Evolutionary conservation across 1,140 invertebrate species (phyloP), one percentile per base, ranked within the genome.

Genomic region (Aphelinus certus): DNA sequence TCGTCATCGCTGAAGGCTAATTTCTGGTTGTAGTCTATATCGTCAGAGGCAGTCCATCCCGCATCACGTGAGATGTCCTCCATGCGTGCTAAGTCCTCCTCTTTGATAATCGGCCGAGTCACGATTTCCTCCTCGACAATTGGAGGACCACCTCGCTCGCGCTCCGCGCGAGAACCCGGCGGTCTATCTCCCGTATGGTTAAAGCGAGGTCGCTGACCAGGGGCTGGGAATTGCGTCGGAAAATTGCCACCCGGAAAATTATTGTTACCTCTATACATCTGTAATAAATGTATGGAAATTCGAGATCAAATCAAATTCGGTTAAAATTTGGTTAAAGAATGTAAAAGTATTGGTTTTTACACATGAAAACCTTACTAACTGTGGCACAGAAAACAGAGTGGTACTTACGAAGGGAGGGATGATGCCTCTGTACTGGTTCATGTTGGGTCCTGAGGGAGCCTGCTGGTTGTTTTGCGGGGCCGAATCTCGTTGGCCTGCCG

Each of bases 1-100:
- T 98, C 96, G 79, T 97, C 96, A 88, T 98, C 96, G 83, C 96
- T 97, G 86, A 98, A 98, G 74, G 94, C 93, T 77, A 98, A 88
- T 88, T 97, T 97, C 89, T 97, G 95, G 89, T 96, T 96, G 85
- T 97, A 98, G 88, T 98, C 96, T 83, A 98, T 96, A 84, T 97
- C 95, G 85, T 96, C 95, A 77, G 96, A 93, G 76, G 93, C 92
- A 46, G 94, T 94, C 97, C 97, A 98, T 68, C 95, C 95, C 79
- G 94, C 93, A 83, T 96, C 95, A 80, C 94, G 91, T 51, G 94
- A 92, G 76, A 97, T 94, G 82, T 97, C 95, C 87, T 97, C 96
- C 91, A 98, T 94, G 73, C 94, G 93, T 80, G 93, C 95, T 70
- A 98, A 90, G 86, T 97, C 95, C 84, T 97, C 96, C 81, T 97